Evolutionary conservation across 1,140 invertebrate species (phyloP), one percentile per base, ranked within the genome.

Genomic region (Caligus rogercresseyi): DNA sequence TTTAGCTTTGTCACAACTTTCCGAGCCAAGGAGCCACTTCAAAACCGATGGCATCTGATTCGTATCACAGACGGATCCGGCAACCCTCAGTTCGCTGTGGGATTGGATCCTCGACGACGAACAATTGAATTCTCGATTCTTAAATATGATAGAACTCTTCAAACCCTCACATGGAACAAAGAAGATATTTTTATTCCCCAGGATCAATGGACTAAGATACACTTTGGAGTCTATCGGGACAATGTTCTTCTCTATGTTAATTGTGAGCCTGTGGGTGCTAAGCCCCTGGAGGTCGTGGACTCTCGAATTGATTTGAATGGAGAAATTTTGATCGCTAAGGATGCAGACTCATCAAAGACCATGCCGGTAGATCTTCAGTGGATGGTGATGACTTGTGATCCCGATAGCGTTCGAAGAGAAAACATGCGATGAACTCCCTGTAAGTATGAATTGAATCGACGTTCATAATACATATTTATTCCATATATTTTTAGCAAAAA

Each of bases 361-460:
- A 72, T 74, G 61, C 69, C 85, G 83, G 79, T 86, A 69, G 84
- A 87, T 69, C 71, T 87, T 25, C 85, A 87, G 77, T 86, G 82
- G 83, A 83, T 86, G 81, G 77, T 83, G 13, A 73, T 87, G 66
- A 83, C 80, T 67, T 87, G 85, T 71, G 84, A 87, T 72, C 81
- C 83, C n/a, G 78, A 78, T 1, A 76, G 78, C 69, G 80, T 82
- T 11, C 77, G 81, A 65, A 73, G 81, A 67, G 82, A 85, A 69
- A n/a, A 78, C 72, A n/a, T 87, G 85, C 69, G 76, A 78, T 61
- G 84, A 86, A 72, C 68, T 86, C 43, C 81, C 80, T 54, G 78
- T 81, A 74, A 74, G 70, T 70, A 63, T 54, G 20, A 18, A 63
- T 52, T 7, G 18, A 16, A 53, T 4, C 54, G 26, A 14, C 25